Percentiles rank a stretch among this genome's conserved stretches.
Evolutionary conservation across 1,140 invertebrate species (phyloP).

Genomic region (Dendroctonus valens): DNA sequence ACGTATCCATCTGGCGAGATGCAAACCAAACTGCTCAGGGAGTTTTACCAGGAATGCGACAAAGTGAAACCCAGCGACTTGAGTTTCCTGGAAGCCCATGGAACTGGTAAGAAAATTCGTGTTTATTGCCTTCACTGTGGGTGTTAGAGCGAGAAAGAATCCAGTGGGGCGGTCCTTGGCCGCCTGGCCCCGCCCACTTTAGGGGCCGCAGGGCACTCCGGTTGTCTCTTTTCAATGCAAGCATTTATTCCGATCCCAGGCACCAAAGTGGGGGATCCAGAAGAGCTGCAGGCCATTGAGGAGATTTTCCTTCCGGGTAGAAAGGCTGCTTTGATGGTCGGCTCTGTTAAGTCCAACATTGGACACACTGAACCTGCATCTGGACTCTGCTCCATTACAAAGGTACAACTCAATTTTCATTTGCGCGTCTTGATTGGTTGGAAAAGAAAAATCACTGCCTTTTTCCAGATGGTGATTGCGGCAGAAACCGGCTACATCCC

Average conservation of each 20-base stretch:
- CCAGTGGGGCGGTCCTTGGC: too few relatives aligned
- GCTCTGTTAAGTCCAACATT: constrained; percentile 91
- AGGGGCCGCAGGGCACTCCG: too few relatives aligned
- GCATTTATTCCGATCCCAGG: constrained; percentile 47
- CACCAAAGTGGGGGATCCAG: constrained; percentile 78
- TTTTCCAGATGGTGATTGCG: constrained; percentile 55
- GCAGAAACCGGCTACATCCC: constrained; percentile 75
- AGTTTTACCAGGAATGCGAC: constrained; percentile 85
- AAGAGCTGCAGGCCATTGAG: constrained; percentile 85
- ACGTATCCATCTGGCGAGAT: constrained; percentile 85
- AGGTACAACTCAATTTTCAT: constrained; percentile 56
- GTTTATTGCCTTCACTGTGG: background rate
- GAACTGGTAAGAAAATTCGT: constrained; percentile 61
- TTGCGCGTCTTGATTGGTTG: too few relatives aligned
- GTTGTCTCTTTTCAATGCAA: too few relatives aligned
- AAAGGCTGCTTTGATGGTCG: constrained; percentile 71
- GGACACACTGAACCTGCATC: constrained; percentile 91
- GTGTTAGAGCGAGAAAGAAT: background rate
- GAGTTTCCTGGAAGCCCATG: constrained; percentile 88
- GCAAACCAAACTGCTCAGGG: constrained; percentile 74
- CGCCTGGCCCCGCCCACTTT: too few relatives aligned
- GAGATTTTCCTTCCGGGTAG: constrained; percentile 73
- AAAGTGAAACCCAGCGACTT: constrained; percentile 65
- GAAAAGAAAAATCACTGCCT: too few relatives aligned
- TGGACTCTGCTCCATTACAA: constrained; percentile 80